Evolutionary conservation across 1,140 invertebrate genomes (phyloP), one percentile per base, ranked within the genome.

Genomic region (Polypedilum vanderplanki): DNA sequence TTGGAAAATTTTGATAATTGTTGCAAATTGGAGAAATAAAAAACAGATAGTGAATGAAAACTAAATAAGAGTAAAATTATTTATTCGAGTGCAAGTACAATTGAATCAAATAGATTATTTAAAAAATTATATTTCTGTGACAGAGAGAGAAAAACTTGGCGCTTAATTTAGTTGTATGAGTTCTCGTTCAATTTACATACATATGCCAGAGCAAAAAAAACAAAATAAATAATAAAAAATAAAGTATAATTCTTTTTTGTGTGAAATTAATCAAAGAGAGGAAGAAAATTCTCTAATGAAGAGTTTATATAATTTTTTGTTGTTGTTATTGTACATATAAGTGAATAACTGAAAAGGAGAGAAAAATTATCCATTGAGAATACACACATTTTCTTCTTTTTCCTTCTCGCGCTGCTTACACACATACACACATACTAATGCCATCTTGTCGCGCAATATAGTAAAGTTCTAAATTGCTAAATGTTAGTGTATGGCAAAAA

Each of bases 401-500:
- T 33, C 24, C 24, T 33, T 33, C 24, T 33, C 24, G 24, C 24
- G 24, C 24, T 33, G 24, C 7, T 20, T 18, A 70, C 65, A 7
- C 12, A 57, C 65, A 70, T 20, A 70, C 65, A 70, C 65, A 70
- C 65, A 18, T 7, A 70, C 20, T 18, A n/a, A 70, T 70, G 65
- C 65, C 65, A 70, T 70, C 20, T 70, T 70, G 65, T 70, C 65
- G 65, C 65, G 65, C 65, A 70, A 70, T 70, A 70, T 70, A 70
- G 20, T 70, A 70, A 18, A 70, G 65, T 70, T 70, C 65, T 70
- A 57, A 57, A 57, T 57, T 57, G 46, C 46, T 57, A 57, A n/a
- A 57, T 57, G 65, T 22, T 10, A 70, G 65, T 70, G 65, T 70
- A 22, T 70, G 17, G 20, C 10, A 18, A 18, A 70, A 70, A 70